Percentiles rank a stretch among this genome's conserved stretches.
phyloP scores from a whole-genome alignment of 2,888 invertebrate genomes.

The Drosophila neotestacea region DNA sequence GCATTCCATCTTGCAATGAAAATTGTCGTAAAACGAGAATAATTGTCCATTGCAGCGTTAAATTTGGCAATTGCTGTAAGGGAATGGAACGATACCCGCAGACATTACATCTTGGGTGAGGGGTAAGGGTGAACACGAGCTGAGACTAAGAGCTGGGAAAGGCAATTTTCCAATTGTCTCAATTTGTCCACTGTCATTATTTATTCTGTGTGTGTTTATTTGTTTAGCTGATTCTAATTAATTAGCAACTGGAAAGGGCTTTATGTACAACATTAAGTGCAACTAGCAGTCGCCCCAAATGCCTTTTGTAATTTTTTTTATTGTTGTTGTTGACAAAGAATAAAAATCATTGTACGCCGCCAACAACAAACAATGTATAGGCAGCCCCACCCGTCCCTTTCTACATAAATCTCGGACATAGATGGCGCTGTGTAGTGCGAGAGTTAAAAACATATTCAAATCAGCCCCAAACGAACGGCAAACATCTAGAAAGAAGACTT shows the following conservation, averaged over 20 bases:
- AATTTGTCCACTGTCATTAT: slow-evolving; percentile 63
- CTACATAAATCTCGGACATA: slow-evolving; percentile 75
- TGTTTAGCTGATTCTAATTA: slow-evolving; percentile 69
- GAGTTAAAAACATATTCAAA: slow-evolving; percentile 67
- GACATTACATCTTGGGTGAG: slow-evolving; percentile 23
- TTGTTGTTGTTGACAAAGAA: slow-evolving; percentile 15
- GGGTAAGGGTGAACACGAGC: slow-evolving; percentile 12
- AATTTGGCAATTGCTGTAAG: slow-evolving; percentile 75
- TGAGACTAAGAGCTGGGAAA: slow-evolving; percentile 16
- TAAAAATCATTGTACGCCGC: slow-evolving; percentile 46
- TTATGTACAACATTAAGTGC: slow-evolving; percentile 25
- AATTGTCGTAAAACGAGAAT: slow-evolving; percentile 82
- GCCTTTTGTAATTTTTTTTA: background rate
- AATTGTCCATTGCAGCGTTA: slow-evolving; percentile 84
- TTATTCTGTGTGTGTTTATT: slow-evolving; percentile 47
- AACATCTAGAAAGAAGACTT: slow-evolving; percentile 28
- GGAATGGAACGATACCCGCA: slow-evolving; percentile 35
- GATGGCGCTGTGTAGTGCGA: slow-evolving; percentile 77
- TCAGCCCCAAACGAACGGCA: slow-evolving; percentile 65
- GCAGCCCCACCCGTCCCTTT: slow-evolving; percentile 39
- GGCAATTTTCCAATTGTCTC: slow-evolving; percentile 51
- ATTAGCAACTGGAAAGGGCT: slow-evolving; percentile 54
- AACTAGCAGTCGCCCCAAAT: slow-evolving; percentile 24
- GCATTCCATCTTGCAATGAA: slow-evolving; percentile 47
- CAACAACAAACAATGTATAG: slow-evolving; percentile 54